Base-by-base conservation (phyloP, 2,113 vertebrate genomes). In the Onychorhynchus coronatus region DNA sequence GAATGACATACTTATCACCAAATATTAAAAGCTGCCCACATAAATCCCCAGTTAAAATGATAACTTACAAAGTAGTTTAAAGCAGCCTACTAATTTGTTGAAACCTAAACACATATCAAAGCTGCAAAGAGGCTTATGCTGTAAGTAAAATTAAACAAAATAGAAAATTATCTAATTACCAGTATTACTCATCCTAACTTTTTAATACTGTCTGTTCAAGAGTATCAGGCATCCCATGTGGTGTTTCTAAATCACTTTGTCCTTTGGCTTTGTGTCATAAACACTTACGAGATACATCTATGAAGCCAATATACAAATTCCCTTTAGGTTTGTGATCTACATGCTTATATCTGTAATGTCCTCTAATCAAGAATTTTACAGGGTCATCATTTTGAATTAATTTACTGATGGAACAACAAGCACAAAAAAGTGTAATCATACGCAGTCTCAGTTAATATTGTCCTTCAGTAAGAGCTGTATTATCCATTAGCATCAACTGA, bases 21-120 rank as follows among this genome's bases (percentile, higher is more conserved):
- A 81, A 85, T 77, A 96, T 93, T 94, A 95, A 89, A 75, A 76
- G 19, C 50, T 88, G 52, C 56, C 28, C 42, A 83, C 84, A 78
- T 31, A 96, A 97, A 89, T 95, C 50, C 47, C n/a, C 55, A 44
- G 76, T 89, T 93, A 86, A 96, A 95, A 90, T 96, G 66, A 90
- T 83, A 96, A 92, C 25, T 86, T 85, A 15, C 73, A 94, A 95
- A 31, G 67, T 23, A 93, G 35, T 76, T 91, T 80, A 88, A 94
- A 97, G 72, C 33, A 85, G 28, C 41, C 37, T 94, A 41, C 37
- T 93, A 91, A 91, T 81, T 81, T 91, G 31, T 75, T 89, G 82
- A 75, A 87, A 96, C 33, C 33, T 84, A 97, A 96, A 90, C 14
- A 89, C 18, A 85, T 89, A 85, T 84, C 50, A 91, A 91, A 94